Conservation (phyloP, 2,888 invertebrate species). For the Gnatocerus cornutus region DNA sequence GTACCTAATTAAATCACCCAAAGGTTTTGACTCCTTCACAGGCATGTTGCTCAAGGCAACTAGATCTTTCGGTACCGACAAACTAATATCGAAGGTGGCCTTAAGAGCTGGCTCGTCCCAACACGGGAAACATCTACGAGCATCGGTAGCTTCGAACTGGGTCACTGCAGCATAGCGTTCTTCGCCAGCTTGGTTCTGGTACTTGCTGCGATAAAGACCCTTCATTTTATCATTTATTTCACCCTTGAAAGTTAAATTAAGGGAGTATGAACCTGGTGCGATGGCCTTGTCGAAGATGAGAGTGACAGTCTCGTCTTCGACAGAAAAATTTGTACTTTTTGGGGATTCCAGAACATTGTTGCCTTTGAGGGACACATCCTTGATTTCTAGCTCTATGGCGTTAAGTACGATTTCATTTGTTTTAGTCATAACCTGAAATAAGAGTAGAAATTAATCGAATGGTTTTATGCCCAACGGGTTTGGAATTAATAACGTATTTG, state of each 20-base stretch:
- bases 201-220: conserved; percentile 95
- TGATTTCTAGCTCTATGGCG: conserved; percentile 83
- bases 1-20: conserved; percentile 59
- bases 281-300: conserved; percentile 78
- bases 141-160: conserved; percentile 93
- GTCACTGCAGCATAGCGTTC: conserved; percentile 91
- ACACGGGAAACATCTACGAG: conserved; percentile 93
- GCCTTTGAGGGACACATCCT: conserved; percentile 75
- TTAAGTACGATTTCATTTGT: conserved; percentile 84
- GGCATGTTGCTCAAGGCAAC: conserved; percentile 97
- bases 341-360: conserved; percentile 69
- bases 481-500: too few relatives aligned
- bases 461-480: not conserved
- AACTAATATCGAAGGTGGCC: conserved; percentile 92
- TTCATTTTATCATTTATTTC: conserved; percentile 94
- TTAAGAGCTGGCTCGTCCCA: conserved; percentile 99
- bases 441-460: conserved; percentile 2
- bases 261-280: conserved; percentile 73
- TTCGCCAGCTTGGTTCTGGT: conserved; percentile 81
- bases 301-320: conserved; percentile 81
- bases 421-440: conserved; percentile 78
- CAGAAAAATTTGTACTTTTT: conserved; percentile 66
- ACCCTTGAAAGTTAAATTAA: conserved; percentile 85
- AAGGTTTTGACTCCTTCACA: conserved; percentile 67
- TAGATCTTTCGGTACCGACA: conserved; percentile 84